Base-by-base conservation (phyloP, 92 coral and sea anemone genomes). In the Porites evermanni region DNA sequence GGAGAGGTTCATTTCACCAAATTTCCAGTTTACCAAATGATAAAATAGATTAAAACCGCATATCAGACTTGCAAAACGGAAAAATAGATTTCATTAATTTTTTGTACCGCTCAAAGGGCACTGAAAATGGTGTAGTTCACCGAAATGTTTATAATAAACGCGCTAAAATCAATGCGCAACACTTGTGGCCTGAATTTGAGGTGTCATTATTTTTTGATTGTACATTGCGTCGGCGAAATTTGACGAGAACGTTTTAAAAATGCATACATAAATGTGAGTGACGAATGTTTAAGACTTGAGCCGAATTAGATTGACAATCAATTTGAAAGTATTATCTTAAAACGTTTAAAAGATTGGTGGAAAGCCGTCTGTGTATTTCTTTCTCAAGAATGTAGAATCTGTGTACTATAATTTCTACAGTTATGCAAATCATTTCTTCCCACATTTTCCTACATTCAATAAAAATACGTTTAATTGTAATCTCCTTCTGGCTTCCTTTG, bases 11-110 rank as follows among this genome's bases (percentile, higher is more conserved):
- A 20, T 38, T 81, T 29, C 84, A 64, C 16, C 26, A 9, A 21
- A 23, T 80, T 54, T 21, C 26, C 53, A 68, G 51, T 20, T 70
- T 26, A 29, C 32, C 32, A 29, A 29, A 29, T 29, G 32, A 29
- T 29, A 21, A 38, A 66, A 81, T 69, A 70, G 56, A 64, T 38
- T 38, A 38, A 21, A 81, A 29, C 59, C 69, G 78, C 78, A 81
- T 70, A 81, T 64, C n/a, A 72, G 18, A 17, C 58, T 17, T 16
- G 59, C 60, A 8, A 69, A 80, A 67, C 85, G 53, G 9, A 14
- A 79, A 23, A 44, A 67, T 38, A 38, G 47, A 38, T 38, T 38
- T 38, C 47, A 38, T 66, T 14, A 44, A 53, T 23, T 53, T 80
- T 70, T 47, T 6, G n/a, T 16, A 14, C 70, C 53, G 53, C 67